Base-by-base conservation (phyloP, 1,140 invertebrate genomes). In the Drosophila lacertosa region DNA sequence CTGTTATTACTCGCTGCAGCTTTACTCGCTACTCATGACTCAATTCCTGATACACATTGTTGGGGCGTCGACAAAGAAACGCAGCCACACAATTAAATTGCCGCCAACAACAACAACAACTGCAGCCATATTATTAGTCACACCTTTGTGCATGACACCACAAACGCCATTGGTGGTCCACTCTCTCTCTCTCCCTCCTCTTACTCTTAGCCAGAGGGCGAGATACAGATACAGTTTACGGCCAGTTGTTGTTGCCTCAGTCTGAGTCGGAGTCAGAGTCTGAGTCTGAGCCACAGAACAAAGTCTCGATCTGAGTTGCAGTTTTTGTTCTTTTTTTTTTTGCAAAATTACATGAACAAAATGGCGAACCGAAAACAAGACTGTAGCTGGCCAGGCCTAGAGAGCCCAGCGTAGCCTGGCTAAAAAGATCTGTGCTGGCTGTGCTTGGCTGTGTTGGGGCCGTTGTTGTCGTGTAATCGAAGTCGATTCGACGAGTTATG, bases 401-500 rank as follows among this genome's bases (percentile, higher is more conserved):
- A 15, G 32, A 32, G 15, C 33, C n/a, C n/a, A n/a, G n/a, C n/a
- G n/a, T n/a, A n/a, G n/a, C n/a, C n/a, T n/a, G n/a, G n/a, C n/a
- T n/a, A n/a, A n/a, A n/a, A n/a, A n/a, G 26, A 3, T 26, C 16
- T 20, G 18, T 2, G 33, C 11, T 44, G 3, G 15, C 13, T 44
- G 18, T 13, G 32, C 2, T 66, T 24, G 44, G 15, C 42, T 42
- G 15, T 10, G 40, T 22, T 55, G 7, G 13, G 7, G n/a, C 24
- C 48, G 26, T 7, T 11, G 72, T 73, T 76, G 76, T 86, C 80
- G 81, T 74, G 80, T 86, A 86, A 84, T 86, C 80, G 80, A 84
- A 86, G 81, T 74, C 80, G 39, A 77, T 83, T 54, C 77, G 81
- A 81, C 82, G 78, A 88, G 82, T 88, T 88, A 88, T 88, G 82